Conservation (phyloP, 1,140 invertebrate genomes). For the Caenorhabditis elegans region WBcel235 BX284606.5:799501-800000, state of each 20-base stretch:
- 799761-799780: slow-evolving; percentile 2
- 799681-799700: too few species aligned
- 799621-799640: background rate
- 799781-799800: background rate
- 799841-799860: background rate
- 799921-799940: background rate
- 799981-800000: too few species aligned
- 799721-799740: background rate
- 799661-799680: too few species aligned
- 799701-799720: background rate
- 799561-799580: background rate
- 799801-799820: background rate
- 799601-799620: background rate
- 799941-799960: too few species aligned
- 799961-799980: too few species aligned
- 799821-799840: slow-evolving; percentile 7
- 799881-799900: slow-evolving; percentile 5
- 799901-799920: background rate
- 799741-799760: background rate
- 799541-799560: background rate
- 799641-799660: background rate
- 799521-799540: background rate
- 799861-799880: background rate
- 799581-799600: too few species aligned
- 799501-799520: background rate